Conservation (phyloP, 1,140 invertebrate species). For the Ephestia elutella region DNA sequence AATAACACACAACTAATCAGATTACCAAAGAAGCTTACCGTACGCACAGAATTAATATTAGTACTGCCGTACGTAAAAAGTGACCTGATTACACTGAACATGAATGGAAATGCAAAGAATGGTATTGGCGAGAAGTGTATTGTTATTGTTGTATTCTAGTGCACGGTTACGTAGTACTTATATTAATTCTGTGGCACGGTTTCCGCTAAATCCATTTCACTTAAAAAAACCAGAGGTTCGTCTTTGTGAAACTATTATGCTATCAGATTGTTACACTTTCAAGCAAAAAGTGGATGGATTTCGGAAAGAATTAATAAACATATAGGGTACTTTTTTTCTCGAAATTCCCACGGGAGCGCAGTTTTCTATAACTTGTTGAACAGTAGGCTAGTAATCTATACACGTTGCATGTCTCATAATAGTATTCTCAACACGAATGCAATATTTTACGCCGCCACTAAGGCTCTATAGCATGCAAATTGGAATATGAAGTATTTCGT, state of each 20-base stretch:
- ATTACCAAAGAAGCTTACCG: not conserved
- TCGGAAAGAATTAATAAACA: no score
- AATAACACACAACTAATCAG: not conserved
- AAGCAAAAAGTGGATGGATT: no score
- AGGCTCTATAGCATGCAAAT: not conserved
- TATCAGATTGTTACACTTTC: no score
- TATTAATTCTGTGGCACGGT: no score
- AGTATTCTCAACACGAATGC: not conserved
- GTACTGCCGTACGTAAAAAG: not conserved
- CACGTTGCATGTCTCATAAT: not conserved
- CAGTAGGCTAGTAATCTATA: not conserved
- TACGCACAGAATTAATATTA: no score
- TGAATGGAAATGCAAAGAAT: not conserved
- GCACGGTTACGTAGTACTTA: no score
- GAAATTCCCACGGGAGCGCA: no score
- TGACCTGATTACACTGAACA: not conserved
- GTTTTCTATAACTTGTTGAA: not conserved
- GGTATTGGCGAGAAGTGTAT: not conserved
- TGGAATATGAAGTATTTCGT: not conserved
- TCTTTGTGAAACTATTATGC: no score
- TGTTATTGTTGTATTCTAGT: not conserved
- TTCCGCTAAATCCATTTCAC: not conserved
- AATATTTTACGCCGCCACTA: not conserved
- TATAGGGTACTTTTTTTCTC: no score
- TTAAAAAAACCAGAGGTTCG: not conserved